These are phyloP conservation scores for Dallia pectoralis DNA, from an alignment of 2,797 vertebrate species.

Conservation along the genomic window DNA sequence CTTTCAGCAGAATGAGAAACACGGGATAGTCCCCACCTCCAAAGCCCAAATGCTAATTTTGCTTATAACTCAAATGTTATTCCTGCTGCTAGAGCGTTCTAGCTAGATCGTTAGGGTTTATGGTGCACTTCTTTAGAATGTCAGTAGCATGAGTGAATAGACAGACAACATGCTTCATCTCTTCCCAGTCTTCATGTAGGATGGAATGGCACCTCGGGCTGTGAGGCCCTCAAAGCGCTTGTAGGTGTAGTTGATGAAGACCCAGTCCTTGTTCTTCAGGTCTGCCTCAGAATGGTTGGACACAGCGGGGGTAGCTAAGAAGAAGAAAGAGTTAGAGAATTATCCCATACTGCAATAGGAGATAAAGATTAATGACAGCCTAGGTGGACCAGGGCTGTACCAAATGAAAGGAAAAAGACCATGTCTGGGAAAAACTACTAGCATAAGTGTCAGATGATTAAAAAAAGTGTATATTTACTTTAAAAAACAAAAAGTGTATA, in stretches of 20 bases:
- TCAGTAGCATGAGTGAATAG: neutral
- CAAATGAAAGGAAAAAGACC: neutral
- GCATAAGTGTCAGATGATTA: neutral
- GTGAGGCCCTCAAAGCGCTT: conserved; percentile 97
- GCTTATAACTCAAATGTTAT: conserved; percentile 9
- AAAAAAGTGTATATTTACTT: neutral
- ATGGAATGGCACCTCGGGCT: conserved; percentile 91
- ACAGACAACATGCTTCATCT: conserved; percentile 53
- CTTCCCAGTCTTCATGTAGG: conserved; percentile 95
- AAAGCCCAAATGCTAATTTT: neutral
- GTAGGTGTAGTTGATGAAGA: conserved; percentile 99
- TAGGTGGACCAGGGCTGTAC: no score
- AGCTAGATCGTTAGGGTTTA: conserved; percentile 17
- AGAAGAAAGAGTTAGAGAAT: conserved; percentile 39
- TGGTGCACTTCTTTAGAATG: conserved; percentile 9
- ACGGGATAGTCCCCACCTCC: neutral
- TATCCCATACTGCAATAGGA: neutral
- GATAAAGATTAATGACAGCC: neutral
- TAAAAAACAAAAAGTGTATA: neutral
- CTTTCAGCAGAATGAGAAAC: neutral
- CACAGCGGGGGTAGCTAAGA: conserved; percentile 69
- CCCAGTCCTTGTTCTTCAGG: conserved; percentile 99
- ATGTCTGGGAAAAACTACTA: neutral
- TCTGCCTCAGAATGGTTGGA: conserved; percentile 89
- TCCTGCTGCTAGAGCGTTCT: conserved; percentile 20